Percentiles rank a stretch among this genome's conserved stretches.
Evolutionary conservation across 2,888 invertebrate species (phyloP).

Genomic region (Hypolimnas misippus): DNA sequence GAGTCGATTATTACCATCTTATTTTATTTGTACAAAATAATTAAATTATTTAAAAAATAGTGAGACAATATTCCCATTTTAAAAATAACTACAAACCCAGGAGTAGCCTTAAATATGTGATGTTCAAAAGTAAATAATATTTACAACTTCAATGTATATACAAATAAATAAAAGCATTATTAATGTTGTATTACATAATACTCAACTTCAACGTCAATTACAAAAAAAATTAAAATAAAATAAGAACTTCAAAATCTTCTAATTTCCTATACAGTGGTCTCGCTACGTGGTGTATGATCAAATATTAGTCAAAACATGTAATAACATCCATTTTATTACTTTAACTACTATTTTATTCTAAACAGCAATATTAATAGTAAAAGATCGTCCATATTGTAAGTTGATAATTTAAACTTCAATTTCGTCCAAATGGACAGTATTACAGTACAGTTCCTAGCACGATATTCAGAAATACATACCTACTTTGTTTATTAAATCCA

Average conservation of each 20-base stretch:
- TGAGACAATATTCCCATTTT: background rate
- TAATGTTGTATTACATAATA: background rate
- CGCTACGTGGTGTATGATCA: background rate
- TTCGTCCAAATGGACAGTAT: background rate
- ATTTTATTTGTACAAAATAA: background rate
- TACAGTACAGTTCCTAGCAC: background rate
- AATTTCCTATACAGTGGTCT: background rate
- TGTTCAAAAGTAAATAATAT: conserved; percentile 21
- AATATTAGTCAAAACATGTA: background rate
- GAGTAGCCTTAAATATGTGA: background rate
- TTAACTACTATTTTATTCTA: conserved; percentile 21
- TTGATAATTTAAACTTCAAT: background rate
- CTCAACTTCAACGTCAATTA: background rate
- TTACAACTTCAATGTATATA: conserved; percentile 32
- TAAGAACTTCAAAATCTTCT: background rate
- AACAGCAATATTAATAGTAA: conserved; percentile 11
- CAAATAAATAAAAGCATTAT: conserved; percentile 34
- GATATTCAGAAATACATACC: background rate
- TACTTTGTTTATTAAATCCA: background rate
- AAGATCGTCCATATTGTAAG: background rate
- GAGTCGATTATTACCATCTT: background rate
- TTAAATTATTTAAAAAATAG: background rate
- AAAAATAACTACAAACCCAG: background rate
- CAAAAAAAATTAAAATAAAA: background rate
- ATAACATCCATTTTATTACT: conserved; percentile 1